A percentile compares a stretch with the other conserved stretches of the same genome.
Conservation (phyloP, 2,888 invertebrate species). For the Nephrocerus scutellatus region DNA sequence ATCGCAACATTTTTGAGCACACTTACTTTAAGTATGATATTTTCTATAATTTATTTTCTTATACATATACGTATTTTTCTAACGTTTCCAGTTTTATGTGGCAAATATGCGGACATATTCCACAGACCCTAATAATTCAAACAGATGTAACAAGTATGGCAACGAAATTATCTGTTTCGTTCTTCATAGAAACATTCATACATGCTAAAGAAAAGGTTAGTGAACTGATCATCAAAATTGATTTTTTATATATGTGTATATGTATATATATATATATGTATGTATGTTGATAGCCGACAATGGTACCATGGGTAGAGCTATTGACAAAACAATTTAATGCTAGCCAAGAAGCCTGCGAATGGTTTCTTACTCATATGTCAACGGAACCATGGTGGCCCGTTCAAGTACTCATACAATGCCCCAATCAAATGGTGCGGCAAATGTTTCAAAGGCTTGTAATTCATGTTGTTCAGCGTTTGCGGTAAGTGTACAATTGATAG, state of each 20-base stretch:
- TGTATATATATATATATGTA: not conserved
- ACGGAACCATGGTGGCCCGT: slow-evolving; percentile 94
- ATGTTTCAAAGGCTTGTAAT: slow-evolving; percentile 94
- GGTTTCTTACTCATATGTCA: slow-evolving; percentile 91
- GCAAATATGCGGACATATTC: slow-evolving; percentile 90
- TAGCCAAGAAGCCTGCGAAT: slow-evolving; percentile 80
- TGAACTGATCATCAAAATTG: not conserved
- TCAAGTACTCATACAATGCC: slow-evolving; percentile 89
- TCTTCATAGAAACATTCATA: slow-evolving; percentile 93
- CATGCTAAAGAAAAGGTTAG: slow-evolving; percentile 90
- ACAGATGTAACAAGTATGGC: slow-evolving; percentile 79
- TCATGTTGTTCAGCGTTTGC: slow-evolving; percentile 86
- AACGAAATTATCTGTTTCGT: slow-evolving; percentile 83
- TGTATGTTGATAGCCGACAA: slow-evolving; percentile 64
- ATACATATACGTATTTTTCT: slow-evolving; percentile 2
- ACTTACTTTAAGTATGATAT: slow-evolving; percentile 80
- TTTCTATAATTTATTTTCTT: not conserved
- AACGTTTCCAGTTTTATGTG: slow-evolving; percentile 76
- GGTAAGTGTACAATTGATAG: slow-evolving; percentile 47
- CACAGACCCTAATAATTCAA: slow-evolving; percentile 74
- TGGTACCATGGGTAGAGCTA: slow-evolving; percentile 94
- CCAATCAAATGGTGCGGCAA: slow-evolving; percentile 93
- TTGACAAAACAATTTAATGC: slow-evolving; percentile 92
- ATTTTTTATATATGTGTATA: slow-evolving; percentile 1
- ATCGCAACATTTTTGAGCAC: slow-evolving; percentile 93